Conservation (phyloP, 92 coral and sea anemone species). For the Porites cylindrica region DNA sequence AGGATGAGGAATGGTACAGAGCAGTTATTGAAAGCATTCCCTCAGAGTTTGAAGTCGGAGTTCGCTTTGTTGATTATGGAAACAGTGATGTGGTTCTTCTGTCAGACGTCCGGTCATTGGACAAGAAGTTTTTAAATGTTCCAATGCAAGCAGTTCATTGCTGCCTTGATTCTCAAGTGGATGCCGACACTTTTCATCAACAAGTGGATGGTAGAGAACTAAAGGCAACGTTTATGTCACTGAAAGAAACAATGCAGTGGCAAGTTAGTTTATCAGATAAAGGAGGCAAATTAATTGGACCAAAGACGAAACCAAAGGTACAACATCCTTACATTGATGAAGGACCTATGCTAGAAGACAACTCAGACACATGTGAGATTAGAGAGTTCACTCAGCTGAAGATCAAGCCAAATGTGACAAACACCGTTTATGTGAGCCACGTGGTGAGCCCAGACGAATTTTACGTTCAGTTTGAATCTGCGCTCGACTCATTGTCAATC, state of each 20-base stretch:
- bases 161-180: conserved; percentile 48
- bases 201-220: conserved; percentile 62
- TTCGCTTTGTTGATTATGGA: conserved; percentile 89
- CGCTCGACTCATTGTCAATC: conserved; percentile 30
- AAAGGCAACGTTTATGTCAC: conserved; percentile 65
- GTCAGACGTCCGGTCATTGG: conserved; percentile 67
- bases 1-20: conserved; percentile 85
- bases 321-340: too few relatives aligned
- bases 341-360: not conserved
- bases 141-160: conserved; percentile 86
- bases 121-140: conserved; percentile 56
- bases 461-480: conserved; percentile 70
- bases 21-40: conserved; percentile 60
- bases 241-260: conserved; percentile 48
- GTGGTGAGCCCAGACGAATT: conserved; percentile 78
- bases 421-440: conserved; percentile 75
- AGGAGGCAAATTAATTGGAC: conserved; percentile 27
- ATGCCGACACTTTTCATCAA: conserved; percentile 50
- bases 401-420: conserved; percentile 45
- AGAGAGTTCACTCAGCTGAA: conserved; percentile 25
- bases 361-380: not conserved
- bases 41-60: conserved; percentile 68
- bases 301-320: not conserved
- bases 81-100: conserved; percentile 64
- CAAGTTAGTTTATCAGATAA: conserved; percentile 44